phyloP scores from a whole-genome alignment of 2,888 invertebrate species.

The Venusia cambrica region DNA sequence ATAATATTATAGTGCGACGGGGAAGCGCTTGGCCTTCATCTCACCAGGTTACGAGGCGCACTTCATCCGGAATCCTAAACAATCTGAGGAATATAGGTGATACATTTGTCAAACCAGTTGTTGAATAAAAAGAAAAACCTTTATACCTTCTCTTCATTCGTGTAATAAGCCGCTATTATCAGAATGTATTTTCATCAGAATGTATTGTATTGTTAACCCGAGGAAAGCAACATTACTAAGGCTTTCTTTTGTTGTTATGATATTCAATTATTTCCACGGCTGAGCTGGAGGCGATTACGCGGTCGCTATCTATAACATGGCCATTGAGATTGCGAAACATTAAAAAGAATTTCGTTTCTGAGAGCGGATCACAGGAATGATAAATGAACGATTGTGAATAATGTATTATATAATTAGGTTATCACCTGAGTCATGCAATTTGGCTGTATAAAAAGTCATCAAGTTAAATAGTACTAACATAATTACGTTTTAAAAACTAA shows the following conservation, averaged over 20 bases:
- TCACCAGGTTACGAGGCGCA: no score
- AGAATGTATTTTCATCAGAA: conserved; percentile 23
- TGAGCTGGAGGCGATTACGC: conserved; percentile 8
- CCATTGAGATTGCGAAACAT: conserved; percentile 5
- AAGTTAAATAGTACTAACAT: conserved; percentile 41
- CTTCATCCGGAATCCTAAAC: no score
- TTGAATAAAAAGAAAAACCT: no score
- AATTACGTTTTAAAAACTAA: no score
- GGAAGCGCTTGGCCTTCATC: no score
- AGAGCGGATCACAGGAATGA: conserved; percentile 31
- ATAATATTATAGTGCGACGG: no score
- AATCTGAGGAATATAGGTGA: no score
- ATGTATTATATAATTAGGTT: conserved; percentile 46
- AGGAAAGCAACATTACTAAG: conserved; percentile 14
- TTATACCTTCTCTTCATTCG: conserved; percentile 15
- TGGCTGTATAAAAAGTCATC: conserved; percentile 46
- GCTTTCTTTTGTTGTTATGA: conserved; percentile 17
- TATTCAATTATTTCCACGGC: conserved; percentile 19
- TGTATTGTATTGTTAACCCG: conserved; percentile 20
- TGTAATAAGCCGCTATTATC: conserved; percentile 18
- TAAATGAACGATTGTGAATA: conserved; percentile 30
- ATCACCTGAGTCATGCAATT: conserved; percentile 46
- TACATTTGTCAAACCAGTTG: no score
- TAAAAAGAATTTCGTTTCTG: conserved; percentile 31
- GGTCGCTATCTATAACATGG: conserved; percentile 10